Evolutionary conservation across 1,140 invertebrate species (phyloP).

Genomic region (Dufourea novaeangliae): DNA sequence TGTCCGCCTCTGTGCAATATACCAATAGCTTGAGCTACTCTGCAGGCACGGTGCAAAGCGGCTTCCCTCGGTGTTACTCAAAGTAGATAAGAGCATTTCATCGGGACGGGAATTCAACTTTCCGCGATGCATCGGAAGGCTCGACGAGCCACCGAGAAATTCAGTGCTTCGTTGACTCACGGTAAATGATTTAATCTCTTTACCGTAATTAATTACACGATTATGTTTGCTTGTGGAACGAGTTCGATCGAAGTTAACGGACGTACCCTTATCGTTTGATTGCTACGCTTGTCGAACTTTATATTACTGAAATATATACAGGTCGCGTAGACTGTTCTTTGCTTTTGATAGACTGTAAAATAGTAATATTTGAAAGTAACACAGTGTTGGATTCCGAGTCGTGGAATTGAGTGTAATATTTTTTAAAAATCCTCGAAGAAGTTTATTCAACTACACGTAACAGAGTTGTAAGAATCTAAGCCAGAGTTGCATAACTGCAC

Average conservation of each 20-base stretch:
- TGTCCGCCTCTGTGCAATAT: slow-evolving; percentile 5
- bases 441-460: no score
- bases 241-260: neutral
- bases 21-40: slow-evolving; percentile 3
- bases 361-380: no score
- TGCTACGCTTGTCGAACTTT: no score
- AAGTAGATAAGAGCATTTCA: slow-evolving; percentile 9
- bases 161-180: neutral
- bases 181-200: neutral
- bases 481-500: no score
- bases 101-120: neutral
- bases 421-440: no score
- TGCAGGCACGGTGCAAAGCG: slow-evolving; percentile 11
- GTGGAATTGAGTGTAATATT: no score
- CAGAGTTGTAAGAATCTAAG: no score
- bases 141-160: neutral
- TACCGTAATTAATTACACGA: slow-evolving; percentile 5
- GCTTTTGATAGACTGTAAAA: no score
- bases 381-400: no score
- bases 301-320: no score
- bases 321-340: no score
- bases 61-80: neutral
- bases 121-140: neutral
- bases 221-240: neutral
- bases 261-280: neutral